Evolutionary conservation across 2,888 invertebrate genomes (phyloP).

Genomic region (Microplitis manilae): DNA sequence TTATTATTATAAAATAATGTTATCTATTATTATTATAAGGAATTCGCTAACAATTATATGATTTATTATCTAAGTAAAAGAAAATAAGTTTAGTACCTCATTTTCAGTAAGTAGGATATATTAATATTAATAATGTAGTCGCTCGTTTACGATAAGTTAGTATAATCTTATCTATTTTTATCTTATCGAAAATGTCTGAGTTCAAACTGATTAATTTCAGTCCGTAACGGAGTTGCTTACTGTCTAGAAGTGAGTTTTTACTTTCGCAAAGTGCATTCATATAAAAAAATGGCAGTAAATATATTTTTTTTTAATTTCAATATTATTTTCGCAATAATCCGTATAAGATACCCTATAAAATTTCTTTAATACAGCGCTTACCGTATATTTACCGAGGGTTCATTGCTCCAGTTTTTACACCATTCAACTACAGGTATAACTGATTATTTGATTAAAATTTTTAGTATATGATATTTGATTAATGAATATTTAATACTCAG

Average conservation of each 20-base stretch:
- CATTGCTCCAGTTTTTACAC: slow-evolving; percentile 82
- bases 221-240: background rate
- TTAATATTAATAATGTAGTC: no score
- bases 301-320: background rate
- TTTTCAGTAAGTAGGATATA: no score
- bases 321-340: background rate
- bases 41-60: no score
- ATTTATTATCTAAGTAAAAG: no score
- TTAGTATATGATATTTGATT: no score
- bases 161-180: background rate
- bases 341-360: background rate
- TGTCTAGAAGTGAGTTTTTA: background rate
- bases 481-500: background rate
- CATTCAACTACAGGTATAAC: slow-evolving; percentile 76
- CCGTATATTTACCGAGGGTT: slow-evolving; percentile 75
- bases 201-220: background rate
- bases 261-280: background rate
- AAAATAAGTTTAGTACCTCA: no score
- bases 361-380: slow-evolving; percentile 41
- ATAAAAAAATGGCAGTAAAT: background rate
- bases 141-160: background rate
- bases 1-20: no score
- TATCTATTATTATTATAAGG: no score
- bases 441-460: no score
- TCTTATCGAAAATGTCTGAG: background rate